Percentiles rank a stretch among this genome's conserved stretches.
These are phyloP conservation scores for Periophthalmus modestus DNA, from an alignment of 2,113 vertebrate genomes.

Conservation along the genomic window DNA sequence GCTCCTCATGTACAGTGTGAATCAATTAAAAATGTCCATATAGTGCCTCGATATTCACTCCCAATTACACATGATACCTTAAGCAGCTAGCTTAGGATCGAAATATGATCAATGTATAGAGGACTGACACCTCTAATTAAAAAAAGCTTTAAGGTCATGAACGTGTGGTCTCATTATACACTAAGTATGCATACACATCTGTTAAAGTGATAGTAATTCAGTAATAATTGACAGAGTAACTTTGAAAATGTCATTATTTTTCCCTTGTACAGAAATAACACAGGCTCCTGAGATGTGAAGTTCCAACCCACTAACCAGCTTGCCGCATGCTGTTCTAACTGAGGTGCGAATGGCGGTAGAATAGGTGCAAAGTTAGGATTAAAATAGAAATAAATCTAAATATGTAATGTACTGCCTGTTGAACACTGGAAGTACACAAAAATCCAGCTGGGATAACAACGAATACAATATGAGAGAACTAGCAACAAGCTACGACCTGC, in stretches of 20 bases:
- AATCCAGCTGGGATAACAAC: not conserved
- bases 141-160: not conserved
- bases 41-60: not conserved
- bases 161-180: not conserved
- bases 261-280: conserved; percentile 2
- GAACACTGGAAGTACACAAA: not conserved
- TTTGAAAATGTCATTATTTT: conserved; percentile 1
- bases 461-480: not conserved
- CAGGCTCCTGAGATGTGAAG: not conserved
- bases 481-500: not conserved
- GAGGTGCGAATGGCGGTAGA: conserved; percentile 12
- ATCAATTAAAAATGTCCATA: not conserved
- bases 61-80: not conserved
- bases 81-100: not conserved
- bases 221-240: conserved; percentile 2
- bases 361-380: not conserved
- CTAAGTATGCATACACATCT: not conserved
- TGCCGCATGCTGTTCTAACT: not conserved
- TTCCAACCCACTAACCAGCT: not conserved
- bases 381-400: not conserved
- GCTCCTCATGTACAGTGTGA: not conserved
- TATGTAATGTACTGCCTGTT: not conserved
- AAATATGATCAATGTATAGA: too few relatives aligned
- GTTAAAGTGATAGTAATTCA: not conserved
- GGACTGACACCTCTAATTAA: not conserved